Base-by-base conservation (phyloP, 2,113 vertebrate genomes). In the Progne subis region DNA sequence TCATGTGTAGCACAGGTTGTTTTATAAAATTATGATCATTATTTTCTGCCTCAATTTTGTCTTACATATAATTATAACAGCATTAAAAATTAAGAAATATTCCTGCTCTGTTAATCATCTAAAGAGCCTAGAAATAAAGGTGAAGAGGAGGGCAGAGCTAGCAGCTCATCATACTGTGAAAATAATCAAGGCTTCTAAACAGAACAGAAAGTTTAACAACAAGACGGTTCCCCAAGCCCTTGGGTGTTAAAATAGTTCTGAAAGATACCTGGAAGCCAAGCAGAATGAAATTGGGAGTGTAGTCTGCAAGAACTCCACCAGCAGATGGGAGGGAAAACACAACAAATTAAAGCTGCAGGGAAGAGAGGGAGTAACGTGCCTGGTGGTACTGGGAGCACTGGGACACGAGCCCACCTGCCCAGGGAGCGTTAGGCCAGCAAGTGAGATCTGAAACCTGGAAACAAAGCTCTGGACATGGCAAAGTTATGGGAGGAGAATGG, bases 161-260 rank as follows among this genome's bases (percentile, higher is more conserved):
- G 60, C 41, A 28, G 80, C 70, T 91, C 0, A 0, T 69, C 83
- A 70, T 9, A 72, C n/a, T 63, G 50, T 70, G 77, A 92, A 89
- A 26, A 68, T 41, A 77, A 88, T 72, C 74, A 74, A 81, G 63
- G 43, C 44, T 87, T 88, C 76, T 59, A 75, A 94, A 86, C 47
- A 94, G 74, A 92, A 77, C 25, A 47, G 43, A 18, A 94, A 88
- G 23, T 68, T 90, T 67, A 78, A 81, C 65, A 88, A 46, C 56
- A 39, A 91, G 43, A 92, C 3, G 0, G 61, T 46, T 89, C 63
- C 53, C 56, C 7, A 57, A 79, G 60, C 5, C 46, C 63, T 81
- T 24, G 59, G 83, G 76, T 88, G 68, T 81, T 84, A 68, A 69
- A 94, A 93, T 18, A 94, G 44, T 72, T 94, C 76, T 87, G 29